Evolutionary conservation across 2,888 invertebrate genomes (phyloP), one percentile per base, ranked within the genome.

Genomic region (Drosophila pseudotakahashii): DNA sequence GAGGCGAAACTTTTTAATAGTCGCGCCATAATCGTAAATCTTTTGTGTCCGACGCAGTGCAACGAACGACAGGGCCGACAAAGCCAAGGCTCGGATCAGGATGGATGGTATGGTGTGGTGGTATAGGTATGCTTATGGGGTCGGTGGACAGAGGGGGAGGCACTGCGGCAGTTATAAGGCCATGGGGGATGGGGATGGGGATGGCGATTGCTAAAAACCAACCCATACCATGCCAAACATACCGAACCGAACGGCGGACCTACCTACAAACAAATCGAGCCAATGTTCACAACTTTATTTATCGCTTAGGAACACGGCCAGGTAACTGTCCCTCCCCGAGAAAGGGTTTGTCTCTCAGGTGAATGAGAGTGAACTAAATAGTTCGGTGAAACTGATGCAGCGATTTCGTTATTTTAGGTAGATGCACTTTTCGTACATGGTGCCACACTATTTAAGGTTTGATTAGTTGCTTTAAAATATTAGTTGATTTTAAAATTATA

Each of bases 1-100:
- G 79, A 89, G 87, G 87, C 84, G 87, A 88, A 90, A 90, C 89
- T 89, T 89, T 85, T 89, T 90, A 89, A 89, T 89, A 90, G 89
- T 88, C 90, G 78, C 79, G 80, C 88, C 89, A 90, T 89, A 89
- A 89, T 90, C 89, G 89, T 89, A 90, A 89, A 89, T 89, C 90
- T 89, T 90, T 79, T 80, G 86, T 88, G 86, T 80, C 88, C 81
- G 79, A 89, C 89, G 87, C 85, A 82, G 82, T 79, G 88, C 88
- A 88, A 81, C 79, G 72, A 88, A 84, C 82, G 74, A 85, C 81
- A 84, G 81, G 85, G 78, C 81, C 66, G 62, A 63, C 63, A 63
- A 70, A 68, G 66, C 68, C 66, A 13, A 26, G 66, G 26, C 68
- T 66, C 37, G 64, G 53, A 52, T 66, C 66, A 50, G 62, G 48